Evolutionary conservation across 2,888 invertebrate genomes (phyloP).

Genomic region (Idaea aversata): DNA sequence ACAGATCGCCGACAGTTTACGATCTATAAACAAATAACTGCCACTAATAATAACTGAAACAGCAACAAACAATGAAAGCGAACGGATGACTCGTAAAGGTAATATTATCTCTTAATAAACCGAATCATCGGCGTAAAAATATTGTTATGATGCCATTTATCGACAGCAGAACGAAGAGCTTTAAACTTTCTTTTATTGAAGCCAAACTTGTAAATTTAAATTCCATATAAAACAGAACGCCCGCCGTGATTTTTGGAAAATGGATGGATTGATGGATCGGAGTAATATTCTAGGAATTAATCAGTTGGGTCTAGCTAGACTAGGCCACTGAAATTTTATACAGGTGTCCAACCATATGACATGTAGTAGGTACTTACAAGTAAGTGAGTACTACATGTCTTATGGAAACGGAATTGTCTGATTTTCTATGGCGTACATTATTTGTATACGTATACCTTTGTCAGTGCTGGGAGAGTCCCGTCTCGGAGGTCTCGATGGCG

Average conservation of each 20-base stretch:
- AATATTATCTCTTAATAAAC: slow-evolving; percentile 78
- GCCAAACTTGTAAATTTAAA: no score
- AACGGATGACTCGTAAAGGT: slow-evolving; percentile 73
- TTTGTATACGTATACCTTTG: slow-evolving; percentile 53
- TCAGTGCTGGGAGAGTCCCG: slow-evolving; percentile 68
- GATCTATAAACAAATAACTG: slow-evolving; percentile 77
- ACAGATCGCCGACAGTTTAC: slow-evolving; percentile 72
- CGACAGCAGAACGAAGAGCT: slow-evolving; percentile 38
- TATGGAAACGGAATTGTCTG: no score
- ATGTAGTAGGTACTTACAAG: no score
- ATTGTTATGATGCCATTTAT: slow-evolving; percentile 65
- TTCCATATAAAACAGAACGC: no score
- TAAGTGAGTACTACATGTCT: no score
- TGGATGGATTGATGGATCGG: no score
- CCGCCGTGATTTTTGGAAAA: no score
- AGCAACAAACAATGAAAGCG: slow-evolving; percentile 75
- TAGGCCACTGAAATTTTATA: no score
- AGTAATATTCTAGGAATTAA: no score
- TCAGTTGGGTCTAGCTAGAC: no score
- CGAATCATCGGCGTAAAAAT: slow-evolving; percentile 67
- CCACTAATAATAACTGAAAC: slow-evolving; percentile 78
- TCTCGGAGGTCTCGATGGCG: slow-evolving; percentile 67
- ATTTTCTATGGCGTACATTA: no score
- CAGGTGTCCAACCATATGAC: no score
- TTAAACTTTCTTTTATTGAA: not conserved